Evolutionary conservation across 2,888 invertebrate species (phyloP).

Genomic region (Salticus scenicus): DNA sequence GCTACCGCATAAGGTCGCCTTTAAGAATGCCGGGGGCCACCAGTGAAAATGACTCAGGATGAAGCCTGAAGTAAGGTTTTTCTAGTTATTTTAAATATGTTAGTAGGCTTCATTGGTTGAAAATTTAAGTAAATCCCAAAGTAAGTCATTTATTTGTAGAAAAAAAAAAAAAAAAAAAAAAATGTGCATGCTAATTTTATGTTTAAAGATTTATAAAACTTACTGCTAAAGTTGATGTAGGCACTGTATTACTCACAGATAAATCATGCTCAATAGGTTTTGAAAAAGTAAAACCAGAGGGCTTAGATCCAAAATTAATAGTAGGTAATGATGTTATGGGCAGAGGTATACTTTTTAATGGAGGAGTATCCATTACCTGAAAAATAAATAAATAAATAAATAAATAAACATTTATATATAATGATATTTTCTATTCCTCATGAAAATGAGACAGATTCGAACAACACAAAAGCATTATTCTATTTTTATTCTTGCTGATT

Average conservation of each 20-base stretch:
- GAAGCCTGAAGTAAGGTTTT: too few relatives aligned
- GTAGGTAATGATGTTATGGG: slow-evolving; percentile 80
- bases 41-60: too few relatives aligned
- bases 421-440: neutral
- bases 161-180: too few relatives aligned
- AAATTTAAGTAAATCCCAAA: too few relatives aligned
- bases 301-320: slow-evolving; percentile 77
- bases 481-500: neutral
- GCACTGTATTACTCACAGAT: neutral
- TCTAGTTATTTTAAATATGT: too few relatives aligned
- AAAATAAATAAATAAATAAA: neutral
- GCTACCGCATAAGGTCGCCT: too few relatives aligned
- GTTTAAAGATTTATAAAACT: too few relatives aligned
- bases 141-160: too few relatives aligned
- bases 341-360: slow-evolving; percentile 75
- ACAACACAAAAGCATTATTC: neutral
- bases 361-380: neutral
- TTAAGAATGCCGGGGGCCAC: too few relatives aligned
- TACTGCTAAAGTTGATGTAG: slow-evolving; percentile 13
- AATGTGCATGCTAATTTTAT: too few relatives aligned
- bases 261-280: slow-evolving; percentile 35
- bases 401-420: too few relatives aligned
- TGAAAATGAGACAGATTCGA: neutral
- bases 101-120: too few relatives aligned
- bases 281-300: slow-evolving; percentile 40